Base-by-base conservation (phyloP, 2,888 invertebrate species). In the Sinotaia quadrata region DNA sequence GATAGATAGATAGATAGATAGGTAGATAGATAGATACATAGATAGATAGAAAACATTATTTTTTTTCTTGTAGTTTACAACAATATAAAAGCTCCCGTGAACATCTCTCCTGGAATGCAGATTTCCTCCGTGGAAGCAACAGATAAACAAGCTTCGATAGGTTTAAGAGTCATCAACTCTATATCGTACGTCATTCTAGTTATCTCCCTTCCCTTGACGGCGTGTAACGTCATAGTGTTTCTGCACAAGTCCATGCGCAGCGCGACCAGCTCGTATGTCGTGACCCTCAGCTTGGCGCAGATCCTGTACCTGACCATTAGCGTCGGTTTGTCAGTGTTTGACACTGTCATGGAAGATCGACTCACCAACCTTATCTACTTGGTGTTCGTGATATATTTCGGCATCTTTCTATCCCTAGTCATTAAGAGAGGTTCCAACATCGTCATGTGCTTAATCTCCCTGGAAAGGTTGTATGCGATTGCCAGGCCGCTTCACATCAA, bases 271-370 rank as follows among this genome's bases (percentile, higher is more conserved):
- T 58, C 15, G 21, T 59, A 33, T 47, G 36, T 66, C 47, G 58
- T 66, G 47, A 29, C 33, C 49, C 37, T 67, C 59, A 67, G 27
- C 60, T 34, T 58, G 12, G 56, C 27, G 27, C 54, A 54, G 54
- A 5, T 54, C 5, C 4, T 24, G 5, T 27, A 54, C 57, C 15
- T 56, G 54, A 63, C 44, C 54, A 63, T 63, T 12, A 63, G 54
- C 29, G 29, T 24, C 52, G 56, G 54, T 36, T 8, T 59, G 24
- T n/a, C 24, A n/a, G n/a, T n/a, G n/a, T n/a, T n/a, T n/a, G n/a
- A n/a, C n/a, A n/a, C n/a, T n/a, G n/a, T n/a, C n/a, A n/a, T n/a
- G n/a, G 27, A 4, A 31, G 5, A 10, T 5, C 4, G 29, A n/a
- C 18, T 27, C 29, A 4, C 12, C 4, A 7, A 12, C 27, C 31